Evolutionary conservation across 2,888 invertebrate genomes (phyloP), one percentile per base, ranked within the genome.

Genomic region (Seira ritae): DNA sequence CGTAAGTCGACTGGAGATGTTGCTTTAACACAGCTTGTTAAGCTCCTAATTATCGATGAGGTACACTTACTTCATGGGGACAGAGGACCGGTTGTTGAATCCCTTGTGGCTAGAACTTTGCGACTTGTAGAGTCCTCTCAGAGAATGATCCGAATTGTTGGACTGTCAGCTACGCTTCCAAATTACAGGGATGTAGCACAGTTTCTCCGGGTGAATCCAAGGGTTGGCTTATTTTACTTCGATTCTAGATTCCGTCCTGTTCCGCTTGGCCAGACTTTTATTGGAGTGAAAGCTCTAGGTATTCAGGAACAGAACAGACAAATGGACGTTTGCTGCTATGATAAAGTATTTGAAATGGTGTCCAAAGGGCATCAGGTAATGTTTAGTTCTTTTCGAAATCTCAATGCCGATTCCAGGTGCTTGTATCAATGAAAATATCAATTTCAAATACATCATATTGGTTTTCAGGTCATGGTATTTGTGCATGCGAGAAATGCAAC

Each of bases 401-500:
- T n/a, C n/a, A 62, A 17, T 62, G 6, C 17, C 62, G 4, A 6
- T 62, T 17, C 17, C 10, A 62, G 4, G 62, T 62, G n/a, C n/a
- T n/a, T n/a, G n/a, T n/a, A n/a, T n/a, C n/a, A n/a, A n/a, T n/a
- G n/a, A n/a, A n/a, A n/a, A n/a, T n/a, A n/a, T n/a, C n/a, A n/a
- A n/a, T n/a, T n/a, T n/a, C n/a, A 86, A n/a, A n/a, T n/a, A n/a
- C n/a, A n/a, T 85, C 84, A 80, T 84, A 3, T 84, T n/a, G n/a
- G n/a, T n/a, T n/a, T 86, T 42, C 87, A 93, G 92, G 94, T 97
- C 0, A 98, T 99, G 97, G 97, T 82, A 0, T 82, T 82, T 60
- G 76, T 99, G 0, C 99, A 99, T 91, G 98, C 99, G 0, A 93
- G 99, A 24, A 99, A 98, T 92, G 97, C 98, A 10, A 99, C 99